Evolutionary conservation across 2,888 invertebrate genomes (phyloP), one percentile per base, ranked within the genome.

Genomic region (Spialia ferax): DNA sequence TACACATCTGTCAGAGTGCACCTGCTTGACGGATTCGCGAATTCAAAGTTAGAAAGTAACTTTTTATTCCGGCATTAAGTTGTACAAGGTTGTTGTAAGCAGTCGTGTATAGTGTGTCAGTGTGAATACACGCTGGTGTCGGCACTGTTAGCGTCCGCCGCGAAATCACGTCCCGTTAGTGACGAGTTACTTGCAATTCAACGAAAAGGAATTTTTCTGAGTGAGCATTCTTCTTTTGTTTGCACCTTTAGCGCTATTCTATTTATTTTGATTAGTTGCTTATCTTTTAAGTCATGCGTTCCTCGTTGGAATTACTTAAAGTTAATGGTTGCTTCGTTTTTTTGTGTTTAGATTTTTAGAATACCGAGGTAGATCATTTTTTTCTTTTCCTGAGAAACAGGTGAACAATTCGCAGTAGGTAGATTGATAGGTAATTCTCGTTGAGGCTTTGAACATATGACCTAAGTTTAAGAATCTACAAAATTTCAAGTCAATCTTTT

Each of bases 1-100:
- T 45, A 38, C 61, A n/a, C n/a, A n/a, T n/a, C 54, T 45, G 29
- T 50, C 26, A 48, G 20, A 48, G 60, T 57, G 63, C 69, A 70
- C 67, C 70, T 70, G 65, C 66, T 54, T 62, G 60, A 67, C 38
- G 60, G 67, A 70, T 63, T 70, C 60, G 89, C 87, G 75, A 87
- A 88, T 87, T 84, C 83, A 79, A 81, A 83, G 88, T 89, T 93
- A 92, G 93, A 93, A 93, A 93, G 93, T 90, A 84, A 83, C 83
- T 88, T 88, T 88, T 88, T 84, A 86, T 78, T 84, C 84, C 83
- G 81, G 80, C 83, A 75, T 79, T 69, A 83, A 83, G 81, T 83
- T 84, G 81, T 81, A 82, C 82, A 86, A 88, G 86, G 86, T 86
- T 87, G 54, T 67, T 22, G 61, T 61, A 78, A 83, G 77, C 88